Percentiles rank a stretch among this genome's conserved stretches.
These are phyloP conservation scores for Garrulus glandarius DNA, from an alignment of 2,797 vertebrate genomes.

Conservation along the genomic window DNA sequence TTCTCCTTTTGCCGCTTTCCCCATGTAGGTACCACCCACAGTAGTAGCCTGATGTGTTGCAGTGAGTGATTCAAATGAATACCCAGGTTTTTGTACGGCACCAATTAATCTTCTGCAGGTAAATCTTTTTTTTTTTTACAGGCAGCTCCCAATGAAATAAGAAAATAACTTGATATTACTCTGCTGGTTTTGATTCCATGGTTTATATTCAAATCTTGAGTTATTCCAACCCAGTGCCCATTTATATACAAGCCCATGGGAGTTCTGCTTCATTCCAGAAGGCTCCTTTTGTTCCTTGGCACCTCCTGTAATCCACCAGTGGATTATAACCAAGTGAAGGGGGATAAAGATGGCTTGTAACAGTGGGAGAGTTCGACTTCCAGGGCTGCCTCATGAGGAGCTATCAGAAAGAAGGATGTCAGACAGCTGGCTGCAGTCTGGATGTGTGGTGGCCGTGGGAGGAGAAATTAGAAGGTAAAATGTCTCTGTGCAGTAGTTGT, in stretches of 20 bases:
- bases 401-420: neutral
- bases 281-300: neutral
- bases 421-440: neutral
- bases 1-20: fast-evolving
- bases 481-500: neutral
- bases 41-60: neutral
- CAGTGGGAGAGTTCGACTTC: neutral
- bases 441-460: neutral
- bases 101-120: neutral
- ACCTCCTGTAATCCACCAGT: neutral
- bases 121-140: neutral
- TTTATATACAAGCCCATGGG: neutral
- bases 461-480: neutral
- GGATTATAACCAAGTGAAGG: fast-evolving
- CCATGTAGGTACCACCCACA: fast-evolving
- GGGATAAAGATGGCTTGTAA: neutral
- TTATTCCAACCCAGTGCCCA: neutral
- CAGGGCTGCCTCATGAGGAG: neutral
- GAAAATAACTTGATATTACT: neutral
- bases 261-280: neutral
- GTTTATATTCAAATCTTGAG: neutral
- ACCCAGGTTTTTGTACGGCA: neutral
- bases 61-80: no score
- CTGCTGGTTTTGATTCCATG: neutral
- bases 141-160: neutral